These are phyloP conservation scores for Linnaemya tessellans DNA, from an alignment of 2,888 invertebrate species.

Conservation along the genomic window DNA sequence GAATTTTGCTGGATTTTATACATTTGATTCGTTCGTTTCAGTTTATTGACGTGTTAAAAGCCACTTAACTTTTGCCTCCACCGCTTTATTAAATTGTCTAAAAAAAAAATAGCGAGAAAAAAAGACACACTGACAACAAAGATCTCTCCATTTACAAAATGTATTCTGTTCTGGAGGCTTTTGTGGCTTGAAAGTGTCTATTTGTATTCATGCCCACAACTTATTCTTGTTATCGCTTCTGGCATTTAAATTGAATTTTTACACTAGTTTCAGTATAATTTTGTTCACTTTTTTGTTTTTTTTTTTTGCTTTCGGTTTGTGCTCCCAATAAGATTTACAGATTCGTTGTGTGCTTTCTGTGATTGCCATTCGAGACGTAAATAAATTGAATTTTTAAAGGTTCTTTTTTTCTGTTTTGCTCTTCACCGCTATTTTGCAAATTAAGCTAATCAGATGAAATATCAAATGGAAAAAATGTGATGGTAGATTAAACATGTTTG, in stretches of 20 bases:
- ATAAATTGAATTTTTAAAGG: constrained; percentile 52
- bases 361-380: constrained; percentile 53
- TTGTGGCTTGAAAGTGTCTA: constrained; percentile 49
- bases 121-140: not conserved
- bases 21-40: constrained; percentile 45
- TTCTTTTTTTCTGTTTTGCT: not conserved
- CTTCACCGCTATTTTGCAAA: constrained; percentile 29
- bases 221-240: constrained; percentile 49
- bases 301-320: too few relatives aligned
- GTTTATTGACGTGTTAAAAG: constrained; percentile 67
- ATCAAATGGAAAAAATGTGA: not conserved
- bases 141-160: constrained; percentile 25
- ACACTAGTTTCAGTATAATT: constrained; percentile 39
- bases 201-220: constrained; percentile 49
- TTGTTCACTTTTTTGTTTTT: constrained; percentile 7
- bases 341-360: constrained; percentile 44
- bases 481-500: constrained; percentile 45
- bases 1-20: constrained; percentile 11
- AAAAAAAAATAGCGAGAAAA: not conserved
- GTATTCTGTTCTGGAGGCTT: constrained; percentile 33
- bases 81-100: constrained; percentile 67
- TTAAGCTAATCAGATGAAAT: constrained; percentile 51
- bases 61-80: constrained; percentile 66
- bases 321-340: constrained; percentile 19
- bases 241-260: constrained; percentile 65